These are phyloP conservation scores for Clostera curtula DNA, from an alignment of 2,888 invertebrate species.

Conservation along the genomic window DNA sequence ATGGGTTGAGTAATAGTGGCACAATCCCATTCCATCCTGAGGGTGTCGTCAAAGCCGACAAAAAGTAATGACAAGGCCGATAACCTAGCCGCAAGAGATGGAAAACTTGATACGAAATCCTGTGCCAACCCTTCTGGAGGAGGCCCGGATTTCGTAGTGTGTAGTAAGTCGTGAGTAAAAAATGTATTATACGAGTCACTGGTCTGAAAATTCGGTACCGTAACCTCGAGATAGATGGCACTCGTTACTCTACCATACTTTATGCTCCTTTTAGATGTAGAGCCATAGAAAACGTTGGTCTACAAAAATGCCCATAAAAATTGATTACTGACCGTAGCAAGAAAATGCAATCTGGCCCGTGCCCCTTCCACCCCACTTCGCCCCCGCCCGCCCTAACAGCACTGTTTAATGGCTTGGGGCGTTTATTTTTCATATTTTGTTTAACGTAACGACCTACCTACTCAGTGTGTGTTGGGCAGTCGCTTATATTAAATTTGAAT, in stretches of 20 bases:
- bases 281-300: conserved; percentile 32
- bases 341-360: conserved; percentile 66
- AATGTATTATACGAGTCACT: background rate
- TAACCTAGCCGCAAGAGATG: too few species aligned
- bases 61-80: too few species aligned
- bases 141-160: too few species aligned
- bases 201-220: background rate
- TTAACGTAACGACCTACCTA: conserved; percentile 35
- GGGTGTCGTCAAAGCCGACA: too few species aligned
- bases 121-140: too few species aligned
- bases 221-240: conserved; percentile 1
- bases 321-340: conserved; percentile 66
- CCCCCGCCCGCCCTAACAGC: conserved; percentile 23
- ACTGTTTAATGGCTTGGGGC: conserved; percentile 46
- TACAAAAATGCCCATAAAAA: conserved; percentile 66
- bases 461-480: conserved; percentile 17
- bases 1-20: too few species aligned
- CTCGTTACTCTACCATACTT: conserved; percentile 6
- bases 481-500: conserved; percentile 19
- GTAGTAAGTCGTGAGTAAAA: background rate
- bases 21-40: too few species aligned
- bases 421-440: conserved; percentile 55
- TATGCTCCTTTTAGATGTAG: conserved; percentile 9
- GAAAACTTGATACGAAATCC: too few species aligned
- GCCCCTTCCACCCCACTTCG: conserved; percentile 17